Evolutionary conservation across 1,140 invertebrate genomes (phyloP).

Genomic region (Ips nitidus): DNA sequence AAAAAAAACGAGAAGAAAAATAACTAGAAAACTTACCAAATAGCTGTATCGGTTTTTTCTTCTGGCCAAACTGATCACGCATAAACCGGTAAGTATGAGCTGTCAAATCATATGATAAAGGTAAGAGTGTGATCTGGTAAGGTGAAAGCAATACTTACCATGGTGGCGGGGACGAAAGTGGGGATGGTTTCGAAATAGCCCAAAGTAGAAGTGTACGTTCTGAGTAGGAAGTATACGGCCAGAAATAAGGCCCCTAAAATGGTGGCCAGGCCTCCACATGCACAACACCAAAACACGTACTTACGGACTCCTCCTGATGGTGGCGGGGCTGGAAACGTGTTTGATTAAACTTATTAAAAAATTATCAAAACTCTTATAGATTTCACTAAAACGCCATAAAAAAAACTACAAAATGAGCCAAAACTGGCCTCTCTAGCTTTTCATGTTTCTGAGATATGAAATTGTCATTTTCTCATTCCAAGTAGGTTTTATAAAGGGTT

Average conservation of each 20-base stretch:
- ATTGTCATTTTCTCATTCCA: too few species aligned
- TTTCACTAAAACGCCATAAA: too few species aligned
- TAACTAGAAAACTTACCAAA: slow-evolving; percentile 63
- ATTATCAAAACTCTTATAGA: not conserved
- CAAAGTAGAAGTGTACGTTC: slow-evolving; percentile 76
- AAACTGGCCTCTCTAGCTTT: too few species aligned
- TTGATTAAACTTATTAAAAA: not conserved
- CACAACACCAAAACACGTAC: slow-evolving; percentile 75
- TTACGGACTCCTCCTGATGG: slow-evolving; percentile 59
- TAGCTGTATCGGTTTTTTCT: slow-evolving; percentile 83
- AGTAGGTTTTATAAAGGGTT: too few species aligned
- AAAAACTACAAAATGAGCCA: too few species aligned
- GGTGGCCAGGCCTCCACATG: slow-evolving; percentile 71
- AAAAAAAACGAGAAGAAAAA: slow-evolving; percentile 4
- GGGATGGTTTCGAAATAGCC: slow-evolving; percentile 84
- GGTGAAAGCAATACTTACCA: slow-evolving; percentile 58
- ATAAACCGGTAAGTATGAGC: slow-evolving; percentile 81
- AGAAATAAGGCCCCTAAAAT: slow-evolving; percentile 74
- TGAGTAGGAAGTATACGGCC: slow-evolving; percentile 72
- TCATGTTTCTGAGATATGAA: too few species aligned
- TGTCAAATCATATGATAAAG: slow-evolving; percentile 53
- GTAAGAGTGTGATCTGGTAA: too few species aligned
- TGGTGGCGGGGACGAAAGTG: slow-evolving; percentile 76
- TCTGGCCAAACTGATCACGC: slow-evolving; percentile 80
- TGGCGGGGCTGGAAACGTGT: slow-evolving; percentile 44